Conservation (phyloP, 2,113 vertebrate genomes). For the Oostethus manadensis region DNA sequence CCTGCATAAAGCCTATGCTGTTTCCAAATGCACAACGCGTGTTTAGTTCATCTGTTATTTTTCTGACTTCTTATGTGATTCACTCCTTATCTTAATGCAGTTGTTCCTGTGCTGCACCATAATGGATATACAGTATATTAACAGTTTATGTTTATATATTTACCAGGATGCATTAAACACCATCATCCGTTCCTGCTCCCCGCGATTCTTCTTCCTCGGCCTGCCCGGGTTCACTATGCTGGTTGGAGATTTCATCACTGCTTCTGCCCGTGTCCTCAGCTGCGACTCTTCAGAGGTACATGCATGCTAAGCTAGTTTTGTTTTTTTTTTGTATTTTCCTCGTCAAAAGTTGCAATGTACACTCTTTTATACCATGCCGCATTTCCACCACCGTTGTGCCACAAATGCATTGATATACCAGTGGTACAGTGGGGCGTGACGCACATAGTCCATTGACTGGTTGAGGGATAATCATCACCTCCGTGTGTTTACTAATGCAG, state of each 20-base stretch:
- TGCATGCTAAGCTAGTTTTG: too few relatives aligned
- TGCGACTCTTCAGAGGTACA: slow-evolving; percentile 79
- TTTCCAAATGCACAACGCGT: slow-evolving; percentile 6
- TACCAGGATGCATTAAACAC: slow-evolving; percentile 88
- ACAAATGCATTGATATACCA: background rate
- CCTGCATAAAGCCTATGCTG: background rate
- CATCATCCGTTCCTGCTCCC: slow-evolving; percentile 84
- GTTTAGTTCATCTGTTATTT: background rate
- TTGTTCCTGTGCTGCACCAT: background rate
- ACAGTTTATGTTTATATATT: slow-evolving; percentile 7
- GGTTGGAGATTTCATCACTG: slow-evolving; percentile 86
- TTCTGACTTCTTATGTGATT: background rate
- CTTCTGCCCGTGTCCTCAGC: slow-evolving; percentile 80
- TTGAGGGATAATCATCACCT: background rate
- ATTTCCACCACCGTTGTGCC: background rate
- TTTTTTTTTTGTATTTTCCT: background rate
- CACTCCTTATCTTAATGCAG: background rate
- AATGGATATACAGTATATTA: background rate
- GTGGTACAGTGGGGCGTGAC: background rate
- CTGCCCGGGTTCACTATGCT: slow-evolving; percentile 94
- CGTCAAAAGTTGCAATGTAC: background rate
- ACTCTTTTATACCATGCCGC: background rate
- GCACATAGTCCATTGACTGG: background rate
- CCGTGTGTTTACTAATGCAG: background rate
- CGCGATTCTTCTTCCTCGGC: slow-evolving; percentile 91